phyloP scores from a whole-genome alignment of 2,113 vertebrate species.

The Vanacampus margaritifer region DNA sequence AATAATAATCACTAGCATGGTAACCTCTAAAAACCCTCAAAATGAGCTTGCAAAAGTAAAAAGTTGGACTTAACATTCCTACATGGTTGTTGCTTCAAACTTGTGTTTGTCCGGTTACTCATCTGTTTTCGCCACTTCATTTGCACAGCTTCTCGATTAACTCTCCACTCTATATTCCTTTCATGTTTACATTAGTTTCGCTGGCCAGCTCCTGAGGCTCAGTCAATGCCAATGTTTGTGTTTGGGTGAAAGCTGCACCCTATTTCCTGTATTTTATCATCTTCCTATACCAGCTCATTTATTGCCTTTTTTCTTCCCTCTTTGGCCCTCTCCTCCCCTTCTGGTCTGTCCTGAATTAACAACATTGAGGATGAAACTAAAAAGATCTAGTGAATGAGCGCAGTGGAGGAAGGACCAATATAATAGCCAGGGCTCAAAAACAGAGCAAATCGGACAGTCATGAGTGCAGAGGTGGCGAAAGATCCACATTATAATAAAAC shows the following conservation, averaged over 20 bases:
- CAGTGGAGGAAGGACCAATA: constrained; percentile 15
- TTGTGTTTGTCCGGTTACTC: constrained; percentile 35
- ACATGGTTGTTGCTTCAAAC: constrained; percentile 14
- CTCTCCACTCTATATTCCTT: constrained; percentile 51
- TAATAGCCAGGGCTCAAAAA: constrained; percentile 53
- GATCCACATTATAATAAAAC: constrained; percentile 27
- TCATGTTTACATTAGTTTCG: constrained; percentile 54
- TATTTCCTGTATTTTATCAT: constrained; percentile 41
- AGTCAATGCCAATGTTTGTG: constrained; percentile 37
- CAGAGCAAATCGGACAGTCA: constrained; percentile 44
- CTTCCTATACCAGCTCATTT: constrained; percentile 22
- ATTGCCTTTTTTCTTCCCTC: constrained; percentile 14
- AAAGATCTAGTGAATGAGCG: constrained; percentile 36
- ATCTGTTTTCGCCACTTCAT: constrained; percentile 29
- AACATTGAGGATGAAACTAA: constrained; percentile 48
- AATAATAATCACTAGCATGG: not conserved
- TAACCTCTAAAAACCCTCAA: not conserved
- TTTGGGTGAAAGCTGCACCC: constrained; percentile 36
- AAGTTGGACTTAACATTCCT: not conserved
- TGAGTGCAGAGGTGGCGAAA: constrained; percentile 22
- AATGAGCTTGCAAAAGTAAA: not conserved
- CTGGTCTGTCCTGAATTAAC: constrained; percentile 42
- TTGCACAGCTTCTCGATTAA: constrained; percentile 34
- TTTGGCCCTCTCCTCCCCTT: constrained; percentile 12
- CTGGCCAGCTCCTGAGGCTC: constrained; percentile 34